Evolutionary conservation across 1,140 invertebrate genomes (phyloP), one percentile per base, ranked within the genome.

Genomic region (Drosophila yakuba): DNA sequence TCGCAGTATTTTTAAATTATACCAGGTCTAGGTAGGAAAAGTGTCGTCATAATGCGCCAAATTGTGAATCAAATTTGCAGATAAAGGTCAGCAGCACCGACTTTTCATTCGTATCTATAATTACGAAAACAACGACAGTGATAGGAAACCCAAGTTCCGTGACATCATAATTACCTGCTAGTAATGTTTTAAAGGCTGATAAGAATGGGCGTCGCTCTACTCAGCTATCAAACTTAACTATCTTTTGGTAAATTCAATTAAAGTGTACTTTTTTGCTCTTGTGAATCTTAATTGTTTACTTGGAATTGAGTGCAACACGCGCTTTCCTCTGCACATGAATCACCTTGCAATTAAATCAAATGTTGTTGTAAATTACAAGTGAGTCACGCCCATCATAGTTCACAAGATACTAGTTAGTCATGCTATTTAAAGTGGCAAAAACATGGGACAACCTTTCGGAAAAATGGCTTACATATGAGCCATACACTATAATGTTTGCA

Each of bases 41-140:
- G 15, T 43, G 8, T 43, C 41, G 58, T 63, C 58, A 36, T 7
- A 64, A 17, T 64, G 58, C 62, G 32, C 12, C 15, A 64, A n/a
- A 36, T 20, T 15, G 15, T 45, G 12, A 62, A 23, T 64, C 41
- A 25, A 63, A 20, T 15, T 17, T 39, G 4, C 4, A 5, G 12
- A 17, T 32, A 28, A 15, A 28, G 15, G 28, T 5, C 6, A 48
- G 3, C 15, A 17, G 43, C 2, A 44, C 2, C 17, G 11, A 20
- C 12, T n/a, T 36, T 11, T 14, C 5, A 11, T 2, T 12, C 32
- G 1, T 39, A 15, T 4, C 32, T 20, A 32, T 3, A 55, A 20
- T 61, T 32, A 17, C 2, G 5, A 14, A 4, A 43, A 28, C 12
- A 25, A 25, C 7, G 1, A 41, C 36, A 41, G 38, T 23, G 54